Conservation (phyloP, 2,113 vertebrate genomes). For the Ceyx margarethae region DNA sequence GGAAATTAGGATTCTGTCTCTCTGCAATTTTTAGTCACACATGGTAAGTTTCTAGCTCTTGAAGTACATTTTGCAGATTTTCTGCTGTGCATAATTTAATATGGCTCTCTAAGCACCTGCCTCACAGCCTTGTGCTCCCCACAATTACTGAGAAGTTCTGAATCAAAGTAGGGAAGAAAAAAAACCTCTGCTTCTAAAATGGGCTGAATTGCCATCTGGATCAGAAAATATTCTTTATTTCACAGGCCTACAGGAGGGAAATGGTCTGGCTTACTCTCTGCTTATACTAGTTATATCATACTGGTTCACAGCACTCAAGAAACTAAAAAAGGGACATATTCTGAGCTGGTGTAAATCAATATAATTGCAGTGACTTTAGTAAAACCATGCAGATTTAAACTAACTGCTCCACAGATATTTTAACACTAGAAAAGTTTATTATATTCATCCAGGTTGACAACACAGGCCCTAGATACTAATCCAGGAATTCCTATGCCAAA, state of each 20-base stretch:
- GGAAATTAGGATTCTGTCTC: conserved; percentile 30
- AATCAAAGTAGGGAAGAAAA: background rate
- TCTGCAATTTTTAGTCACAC: conserved; percentile 23
- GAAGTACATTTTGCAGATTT: conserved; percentile 47
- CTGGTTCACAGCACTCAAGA: background rate
- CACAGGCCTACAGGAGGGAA: background rate
- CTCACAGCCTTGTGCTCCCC: background rate
- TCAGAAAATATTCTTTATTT: background rate
- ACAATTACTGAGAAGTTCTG: conserved; percentile 3
- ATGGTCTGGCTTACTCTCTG: background rate
- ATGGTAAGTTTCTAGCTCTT: conserved; percentile 7
- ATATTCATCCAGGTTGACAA: background rate
- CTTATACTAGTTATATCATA: background rate
- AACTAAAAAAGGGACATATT: background rate
- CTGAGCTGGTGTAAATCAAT: background rate
- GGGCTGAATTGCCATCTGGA: background rate
- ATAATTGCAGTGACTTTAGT: background rate
- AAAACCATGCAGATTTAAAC: background rate
- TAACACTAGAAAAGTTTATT: background rate
- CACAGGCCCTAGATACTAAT: background rate
- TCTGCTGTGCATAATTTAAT: conserved; percentile 27
- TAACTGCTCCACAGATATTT: background rate
- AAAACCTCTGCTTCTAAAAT: background rate
- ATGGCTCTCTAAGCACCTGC: background rate
- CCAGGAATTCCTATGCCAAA: background rate